Base-by-base conservation (phyloP, 2,797 vertebrate genomes). In the Propithecus deckenii region DNA sequence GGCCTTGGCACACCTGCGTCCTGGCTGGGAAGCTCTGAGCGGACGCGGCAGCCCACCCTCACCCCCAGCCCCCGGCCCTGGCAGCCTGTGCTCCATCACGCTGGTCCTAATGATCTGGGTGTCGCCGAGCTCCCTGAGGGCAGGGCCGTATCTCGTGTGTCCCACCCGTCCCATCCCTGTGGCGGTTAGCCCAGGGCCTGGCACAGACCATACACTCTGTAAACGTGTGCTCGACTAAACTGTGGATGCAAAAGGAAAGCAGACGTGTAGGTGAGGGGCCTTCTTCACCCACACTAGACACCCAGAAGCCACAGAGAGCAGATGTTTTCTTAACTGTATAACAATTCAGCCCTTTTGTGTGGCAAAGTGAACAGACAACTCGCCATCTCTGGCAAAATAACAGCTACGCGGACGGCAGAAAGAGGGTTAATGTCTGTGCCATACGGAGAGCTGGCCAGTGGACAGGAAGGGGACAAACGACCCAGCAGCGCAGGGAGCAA, bases 31-130 rank as follows among this genome's bases (percentile, higher is more conserved):
- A 23, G 80, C 32, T 30, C 43, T 48, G 52, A 10, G 78, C 1
- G 0, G 6, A 35, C 61, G 41, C 0, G 20, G 13, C 8, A 57
- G n/a, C 6, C 10, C 11, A 9, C 50, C 67, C 61, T 23, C 30
- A 25, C 17, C 13, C 6, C 50, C 6, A 14, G 11, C 22, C 20
- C 52, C 38, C 1, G 15, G 15, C 48, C 4, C 72, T 22, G 0
- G 13, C 8, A 41, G 0, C 74, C 74, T 11, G 48, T 0, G 55
- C 6, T 55, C 61, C 0, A 0, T 11, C 35, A 46, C 0, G 0
- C 12, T 11, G 17, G 30, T 9, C 28, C 2, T 4, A 9, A 48
- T 2, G 0, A 48, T 6, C 23, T 2, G 0, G 1, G 11, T 1
- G 67, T 75, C 32, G 1, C 43, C 8, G 30, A 11, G 55, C 25